Percentiles rank a stretch among this genome's conserved stretches.
phyloP scores from a whole-genome alignment of 2,797 vertebrate species.

The Alosa sapidissima region DNA sequence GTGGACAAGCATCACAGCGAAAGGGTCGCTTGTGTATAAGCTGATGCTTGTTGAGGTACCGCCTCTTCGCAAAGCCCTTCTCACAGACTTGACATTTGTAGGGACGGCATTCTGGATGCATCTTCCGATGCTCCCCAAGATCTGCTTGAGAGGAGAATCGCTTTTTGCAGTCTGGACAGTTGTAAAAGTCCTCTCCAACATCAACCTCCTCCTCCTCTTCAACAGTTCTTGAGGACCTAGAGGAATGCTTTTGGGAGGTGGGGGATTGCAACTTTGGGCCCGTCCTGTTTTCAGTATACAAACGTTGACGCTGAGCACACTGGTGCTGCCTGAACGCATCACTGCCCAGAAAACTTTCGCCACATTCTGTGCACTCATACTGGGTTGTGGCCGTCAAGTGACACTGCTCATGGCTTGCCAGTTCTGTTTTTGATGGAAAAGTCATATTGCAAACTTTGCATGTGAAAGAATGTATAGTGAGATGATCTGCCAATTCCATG shows the following conservation, averaged over 20 bases:
- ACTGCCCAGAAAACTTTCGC: slow-evolving; percentile 63
- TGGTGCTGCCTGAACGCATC: slow-evolving; percentile 67
- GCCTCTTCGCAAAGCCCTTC: slow-evolving; percentile 65
- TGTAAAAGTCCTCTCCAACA: slow-evolving; percentile 71
- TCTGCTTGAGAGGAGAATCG: slow-evolving; percentile 67
- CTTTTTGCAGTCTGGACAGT: slow-evolving; percentile 66
- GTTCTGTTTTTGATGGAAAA: slow-evolving; percentile 55
- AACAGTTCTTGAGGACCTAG: slow-evolving; percentile 7
- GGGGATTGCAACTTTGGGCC: slow-evolving; percentile 24
- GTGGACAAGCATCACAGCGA: slow-evolving; percentile 48
- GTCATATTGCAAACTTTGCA: slow-evolving; percentile 65
- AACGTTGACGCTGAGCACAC: slow-evolving; percentile 54
- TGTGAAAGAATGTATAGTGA: slow-evolving; percentile 64
- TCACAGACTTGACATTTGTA: slow-evolving; percentile 72
- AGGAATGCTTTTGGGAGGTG: slow-evolving; percentile 27
- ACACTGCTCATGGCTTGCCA: slow-evolving; percentile 59
- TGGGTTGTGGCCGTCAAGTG: slow-evolving; percentile 61
- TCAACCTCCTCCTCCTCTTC: slow-evolving; percentile 70
- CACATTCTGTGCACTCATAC: slow-evolving; percentile 72
- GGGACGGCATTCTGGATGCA: slow-evolving; percentile 56
- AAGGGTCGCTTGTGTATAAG: slow-evolving; percentile 55
- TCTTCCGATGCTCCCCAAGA: slow-evolving; percentile 74
- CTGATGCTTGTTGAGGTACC: slow-evolving; percentile 68
- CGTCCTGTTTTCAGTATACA: slow-evolving; percentile 28
- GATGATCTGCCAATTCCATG: slow-evolving; percentile 67